Base-by-base conservation (phyloP, 1,140 invertebrate genomes). In the Adelges cooleyi region DNA sequence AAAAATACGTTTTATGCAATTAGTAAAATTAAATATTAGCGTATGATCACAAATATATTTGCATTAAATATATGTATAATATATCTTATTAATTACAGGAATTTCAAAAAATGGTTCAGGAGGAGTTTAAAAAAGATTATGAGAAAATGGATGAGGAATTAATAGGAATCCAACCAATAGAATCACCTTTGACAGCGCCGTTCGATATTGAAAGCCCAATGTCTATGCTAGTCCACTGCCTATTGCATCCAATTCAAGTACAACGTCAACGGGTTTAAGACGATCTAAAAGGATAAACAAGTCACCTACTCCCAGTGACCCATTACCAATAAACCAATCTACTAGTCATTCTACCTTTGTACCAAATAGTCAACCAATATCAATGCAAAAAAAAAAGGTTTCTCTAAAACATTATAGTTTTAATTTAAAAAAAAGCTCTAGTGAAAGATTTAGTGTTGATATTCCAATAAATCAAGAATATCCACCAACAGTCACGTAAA, bases 371-470 rank as follows among this genome's bases (percentile, higher is more conserved):
- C 48, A 49, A 49, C 22, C 27, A 20, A 49, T 23, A 15, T 23
- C n/a, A n/a, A n/a, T n/a, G n/a, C n/a, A n/a, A 23, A 25, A 49
- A 10, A 49, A 49, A 8, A 49, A 49, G n/a, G 48, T 49, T 5
- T 23, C 48, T 15, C n/a, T 49, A 49, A 49, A 49, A 23, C 48
- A 49, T 49, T 49, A 23, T 49, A 15, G n/a, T 49, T 49, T 49
- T 49, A 49, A 49, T 15, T 49, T 20, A 23, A 49, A 49, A 23
- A 49, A 49, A 49, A 23, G 48, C 22, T 15, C 48, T 49, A 49
- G 48, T 49, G 48, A 49, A 49, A 49, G n/a, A 23, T 49, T 49
- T 49, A 49, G 22, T 23, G 48, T 49, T 23, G 22, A 49, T 49
- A 49, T 49, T 23, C 48, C 48, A 49, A 49, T 49, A 23, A 49